Base-by-base conservation (phyloP, 2,113 vertebrate species). In the Strigops habroptila region DNA sequence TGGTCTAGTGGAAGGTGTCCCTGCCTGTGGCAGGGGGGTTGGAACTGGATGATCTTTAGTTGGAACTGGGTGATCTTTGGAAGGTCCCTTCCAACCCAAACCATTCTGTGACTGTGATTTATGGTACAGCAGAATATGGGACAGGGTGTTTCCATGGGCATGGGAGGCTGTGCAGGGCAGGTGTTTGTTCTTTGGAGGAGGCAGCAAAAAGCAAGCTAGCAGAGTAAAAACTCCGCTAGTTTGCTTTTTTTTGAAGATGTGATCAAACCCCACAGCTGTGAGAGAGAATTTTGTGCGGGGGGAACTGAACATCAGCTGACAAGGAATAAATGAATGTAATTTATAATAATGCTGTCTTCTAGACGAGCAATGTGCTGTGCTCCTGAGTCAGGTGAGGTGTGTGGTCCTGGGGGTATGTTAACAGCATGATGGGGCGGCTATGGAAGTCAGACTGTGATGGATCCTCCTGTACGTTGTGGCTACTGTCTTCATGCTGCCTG, bases 401-500 rank as follows among this genome's bases (percentile, higher is more conserved):
- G 62, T 31, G 48, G 46, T 9, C 14, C 37, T 3, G 10, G 27
- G 8, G 25, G 44, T 16, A 28, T 22, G 23, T 23, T 37, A 31
- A 6, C 24, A 59, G 43, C 0, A 3, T 18, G 67, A 8, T 0
- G 7, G 60, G 44, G 33, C 53, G 33, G 48, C 82, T 3, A 6
- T 65, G 41, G 14, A 4, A 44, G 25, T 57, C 6, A 1, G 35
- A 33, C 65, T 85, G 74, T 15, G 37, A 24, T 1, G 22, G 46
- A 24, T 88, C 60, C 21, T 33, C 1, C 23, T 44, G 27, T 5
- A 12, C 1, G 1, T 18, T 7, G 24, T 55, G 71, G 62, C 55
- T 63, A 1, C 43, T 1, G 1, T 18, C 46, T 33, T 35, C 0
- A 1, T 14, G n/a, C 35, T 0, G 1, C 10, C 46, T 22, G 13